phyloP scores from a whole-genome alignment of 2,113 vertebrate genomes.

The Promerops cafer region DNA sequence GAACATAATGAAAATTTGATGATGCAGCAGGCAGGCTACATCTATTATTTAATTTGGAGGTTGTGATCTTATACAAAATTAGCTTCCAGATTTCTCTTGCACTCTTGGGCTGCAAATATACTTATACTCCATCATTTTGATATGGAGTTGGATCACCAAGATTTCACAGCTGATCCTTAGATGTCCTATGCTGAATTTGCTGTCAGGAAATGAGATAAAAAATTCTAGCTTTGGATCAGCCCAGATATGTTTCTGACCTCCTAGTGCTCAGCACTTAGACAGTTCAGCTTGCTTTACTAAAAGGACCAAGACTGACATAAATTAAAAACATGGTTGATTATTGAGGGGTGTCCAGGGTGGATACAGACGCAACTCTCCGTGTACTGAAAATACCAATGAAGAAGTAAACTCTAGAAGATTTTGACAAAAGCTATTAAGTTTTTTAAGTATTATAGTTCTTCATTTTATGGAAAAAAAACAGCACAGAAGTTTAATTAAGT shows the following conservation, averaged over 20 bases:
- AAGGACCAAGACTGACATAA: background rate
- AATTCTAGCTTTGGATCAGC: background rate
- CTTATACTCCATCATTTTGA: background rate
- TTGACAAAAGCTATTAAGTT: background rate
- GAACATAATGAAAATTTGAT: slow-evolving; percentile 67
- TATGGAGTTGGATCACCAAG: background rate
- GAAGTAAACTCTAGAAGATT: background rate
- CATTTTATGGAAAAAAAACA: background rate
- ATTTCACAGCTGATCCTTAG: background rate
- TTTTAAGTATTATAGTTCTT: background rate
- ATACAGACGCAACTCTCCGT: background rate
- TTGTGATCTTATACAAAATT: slow-evolving; percentile 58
- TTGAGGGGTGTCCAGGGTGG: background rate
- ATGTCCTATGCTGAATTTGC: background rate
- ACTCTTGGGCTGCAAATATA: background rate
- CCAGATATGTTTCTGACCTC: background rate
- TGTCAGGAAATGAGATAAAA: background rate
- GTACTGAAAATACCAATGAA: background rate
- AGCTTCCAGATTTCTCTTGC: slow-evolving; percentile 33
- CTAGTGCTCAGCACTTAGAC: background rate
- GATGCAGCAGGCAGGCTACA: slow-evolving; percentile 48
- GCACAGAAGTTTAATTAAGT: background rate
- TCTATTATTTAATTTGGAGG: slow-evolving; percentile 65
- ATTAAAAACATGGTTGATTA: background rate
- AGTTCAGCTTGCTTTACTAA: background rate